Base-by-base conservation (phyloP, 2,113 vertebrate species). In the Tragulus kanchil region DNA sequence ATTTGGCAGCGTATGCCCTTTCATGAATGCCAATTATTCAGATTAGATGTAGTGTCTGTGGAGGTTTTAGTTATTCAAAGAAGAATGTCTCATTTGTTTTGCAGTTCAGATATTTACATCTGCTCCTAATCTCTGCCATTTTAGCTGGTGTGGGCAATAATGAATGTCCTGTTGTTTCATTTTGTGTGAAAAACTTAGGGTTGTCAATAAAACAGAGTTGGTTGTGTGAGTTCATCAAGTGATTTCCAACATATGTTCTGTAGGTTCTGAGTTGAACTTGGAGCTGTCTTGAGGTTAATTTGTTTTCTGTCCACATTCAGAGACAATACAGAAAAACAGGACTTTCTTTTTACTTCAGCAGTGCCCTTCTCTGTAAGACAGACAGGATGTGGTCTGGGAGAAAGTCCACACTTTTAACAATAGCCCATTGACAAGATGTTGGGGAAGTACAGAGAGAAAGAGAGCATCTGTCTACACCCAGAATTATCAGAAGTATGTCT, bases 331-430 rank as follows among this genome's bases (percentile, higher is more conserved):
- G 7, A 85, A 86, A 52, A 54, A 64, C 1, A 56, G 13, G 42
- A 48, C 15, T 93, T 93, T 45, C 14, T 15, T 89, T 95, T 90
- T 50, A 10, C 62, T 90, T 75, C 71, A 82, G 11, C 61, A 91
- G 62, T 67, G 42, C 92, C 89, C 97, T 98, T 98, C 95, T 92
- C 94, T 94, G 84, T 96, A 91, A 90, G 96, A 96, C 97, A 98
- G 97, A 97, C 98, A 98, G 98, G 98, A 98, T 98, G 98, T 98
- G 97, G 97, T 97, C 97, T 98, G 96, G 97, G 97, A 98, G 97
- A 97, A 98, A 98, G 95, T 97, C 97, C 93, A 90, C 96, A 73
- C 69, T 93, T 94, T 94, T 92, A 98, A 98, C 98, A 98, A 98
- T 98, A 98, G 98, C 59, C 97, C 96, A 98, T 97, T 98, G 98